Percentiles rank a stretch among this genome's conserved stretches.
Evolutionary conservation across 1,140 invertebrate genomes (phyloP).

Genomic region (Triops cancriformis): DNA sequence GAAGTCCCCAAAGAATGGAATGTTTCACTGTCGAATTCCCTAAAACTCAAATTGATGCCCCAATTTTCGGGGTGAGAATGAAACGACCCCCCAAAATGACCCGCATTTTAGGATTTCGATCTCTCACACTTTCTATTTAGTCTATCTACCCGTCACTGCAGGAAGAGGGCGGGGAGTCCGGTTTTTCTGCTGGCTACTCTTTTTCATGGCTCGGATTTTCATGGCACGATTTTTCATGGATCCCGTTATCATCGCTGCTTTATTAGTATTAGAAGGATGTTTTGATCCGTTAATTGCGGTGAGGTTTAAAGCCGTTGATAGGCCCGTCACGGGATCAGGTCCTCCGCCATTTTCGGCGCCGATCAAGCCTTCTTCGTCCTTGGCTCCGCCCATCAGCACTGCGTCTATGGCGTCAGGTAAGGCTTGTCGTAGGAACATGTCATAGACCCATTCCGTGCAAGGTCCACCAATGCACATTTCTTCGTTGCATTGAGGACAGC

Average conservation of each 20-base stretch:
- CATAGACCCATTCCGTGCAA: constrained; percentile 34
- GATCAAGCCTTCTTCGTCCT: neutral
- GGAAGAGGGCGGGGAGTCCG: neutral
- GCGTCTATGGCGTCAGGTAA: neutral
- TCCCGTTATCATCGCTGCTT: neutral
- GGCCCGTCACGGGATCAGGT: neutral
- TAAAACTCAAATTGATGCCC: too few species aligned
- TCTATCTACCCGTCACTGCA: neutral
- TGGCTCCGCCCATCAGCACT: neutral
- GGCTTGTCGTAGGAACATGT: neutral
- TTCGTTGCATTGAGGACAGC: constrained; percentile 69
- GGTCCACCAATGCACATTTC: constrained; percentile 67
- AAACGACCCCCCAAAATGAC: too few species aligned
- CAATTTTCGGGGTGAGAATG: too few species aligned
- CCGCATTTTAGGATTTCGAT: too few species aligned
- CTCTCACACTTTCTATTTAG: neutral
- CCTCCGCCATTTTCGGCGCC: neutral
- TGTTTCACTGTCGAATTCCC: too few species aligned
- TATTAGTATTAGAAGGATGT: neutral
- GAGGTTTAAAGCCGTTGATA: neutral
- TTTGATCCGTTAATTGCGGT: neutral
- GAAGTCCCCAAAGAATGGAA: neutral
- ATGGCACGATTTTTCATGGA: constrained; percentile 1
- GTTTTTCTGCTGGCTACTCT: neutral
- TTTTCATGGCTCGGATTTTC: neutral